Evolutionary conservation across 1,140 invertebrate genomes (phyloP), one percentile per base, ranked within the genome.

Genomic region (Aphelinus atriplicis): DNA sequence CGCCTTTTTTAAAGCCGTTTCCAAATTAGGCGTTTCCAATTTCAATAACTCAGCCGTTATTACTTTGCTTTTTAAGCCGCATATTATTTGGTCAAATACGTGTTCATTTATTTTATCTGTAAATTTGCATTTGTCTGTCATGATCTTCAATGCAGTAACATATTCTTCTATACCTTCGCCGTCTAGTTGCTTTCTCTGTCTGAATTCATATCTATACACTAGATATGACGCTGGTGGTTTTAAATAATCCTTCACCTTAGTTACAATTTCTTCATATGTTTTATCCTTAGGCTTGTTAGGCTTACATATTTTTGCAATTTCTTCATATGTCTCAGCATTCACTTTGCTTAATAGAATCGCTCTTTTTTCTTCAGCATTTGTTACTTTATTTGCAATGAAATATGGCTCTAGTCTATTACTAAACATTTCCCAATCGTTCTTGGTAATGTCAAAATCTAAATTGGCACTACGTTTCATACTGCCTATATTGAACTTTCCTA

Each of bases 11-110:
- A 64, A 50, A 50, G 46, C 62, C 50, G 47, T 51, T 26, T 64
- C 9, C 10, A 64, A 10, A n/a, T 66, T 4, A 50, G 63, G 5
- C 9, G 10, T 53, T 10, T 69, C 58, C 7, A 61, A 51, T 61
- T 62, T 71, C 6, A 71, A 53, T 26, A 71, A 53, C 50, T 61
- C 56, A 2, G 42, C 5, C 3, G 50, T 71, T 42, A 66, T 51
- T 55, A 48, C 50, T 53, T 66, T 66, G 42, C 50, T 43, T 55
- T 55, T 66, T 55, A 61, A 71, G 4, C 56, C 56, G 53, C 7
- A 48, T 10, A 69, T 58, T 6, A 69, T 47, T 50, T 60, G 67
- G 10, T 69, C 67, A 2, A 69, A 45, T n/a, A 69, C 3, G 57
- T 69, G 50, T 26, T 55, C 50, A 7, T 66, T 42, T 45, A 48